A percentile compares a stretch with the other conserved stretches of the same genome.
Conservation (phyloP, 2,888 invertebrate species). For the Eristalinus sepulchralis region DNA sequence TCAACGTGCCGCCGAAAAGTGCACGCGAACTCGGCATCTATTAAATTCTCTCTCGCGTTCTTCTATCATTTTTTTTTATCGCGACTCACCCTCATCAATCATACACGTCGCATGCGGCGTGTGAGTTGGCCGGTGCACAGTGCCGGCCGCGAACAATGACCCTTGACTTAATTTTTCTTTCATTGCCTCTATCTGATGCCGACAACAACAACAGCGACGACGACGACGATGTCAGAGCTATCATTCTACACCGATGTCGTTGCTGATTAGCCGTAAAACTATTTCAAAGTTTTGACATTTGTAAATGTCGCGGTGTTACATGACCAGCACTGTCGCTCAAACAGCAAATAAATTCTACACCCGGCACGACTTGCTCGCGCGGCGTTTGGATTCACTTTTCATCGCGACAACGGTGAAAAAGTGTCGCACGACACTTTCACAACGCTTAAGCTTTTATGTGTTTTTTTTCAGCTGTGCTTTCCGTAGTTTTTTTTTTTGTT, state of each 20-base stretch:
- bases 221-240: slow-evolving; percentile 10
- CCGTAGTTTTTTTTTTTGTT: neutral
- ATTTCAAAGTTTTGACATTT: slow-evolving; percentile 26
- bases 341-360: slow-evolving; percentile 41
- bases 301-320: slow-evolving; percentile 21
- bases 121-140: neutral
- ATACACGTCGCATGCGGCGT: neutral
- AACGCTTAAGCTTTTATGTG: slow-evolving; percentile 39
- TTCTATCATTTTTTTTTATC: neutral
- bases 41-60: neutral
- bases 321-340: slow-evolving; percentile 7
- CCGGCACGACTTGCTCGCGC: slow-evolving; percentile 1
- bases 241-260: neutral
- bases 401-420: slow-evolving; percentile 30
- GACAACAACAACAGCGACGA: too few relatives aligned
- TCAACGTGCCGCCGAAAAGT: neutral
- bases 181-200: neutral
- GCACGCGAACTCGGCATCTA: neutral
- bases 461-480: slow-evolving; percentile 3
- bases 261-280: slow-evolving; percentile 54
- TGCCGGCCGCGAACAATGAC: slow-evolving; percentile 47
- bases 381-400: slow-evolving; percentile 59
- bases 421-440: slow-evolving; percentile 69
- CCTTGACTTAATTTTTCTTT: slow-evolving; percentile 39
- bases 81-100: neutral